phyloP scores from a whole-genome alignment of 2,888 invertebrate species.

The Myopa tessellatipennis region DNA sequence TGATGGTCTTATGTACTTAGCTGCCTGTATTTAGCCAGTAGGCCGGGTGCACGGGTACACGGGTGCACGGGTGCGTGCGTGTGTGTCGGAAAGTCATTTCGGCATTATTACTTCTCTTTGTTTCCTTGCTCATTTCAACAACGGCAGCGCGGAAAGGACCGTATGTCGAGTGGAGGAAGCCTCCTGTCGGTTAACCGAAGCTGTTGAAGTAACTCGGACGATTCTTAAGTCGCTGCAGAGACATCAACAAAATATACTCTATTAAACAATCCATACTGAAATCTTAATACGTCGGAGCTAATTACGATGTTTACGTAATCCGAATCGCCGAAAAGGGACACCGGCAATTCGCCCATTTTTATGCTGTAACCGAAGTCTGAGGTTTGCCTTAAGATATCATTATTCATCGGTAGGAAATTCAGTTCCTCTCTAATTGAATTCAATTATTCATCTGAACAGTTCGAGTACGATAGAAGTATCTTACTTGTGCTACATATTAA shows the following conservation, averaged over 20 bases:
- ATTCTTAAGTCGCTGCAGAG: background rate
- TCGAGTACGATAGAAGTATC: too few relatives aligned
- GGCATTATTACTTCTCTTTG: background rate
- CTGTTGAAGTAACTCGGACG: background rate
- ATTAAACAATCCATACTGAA: too few relatives aligned
- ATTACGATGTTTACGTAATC: too few relatives aligned
- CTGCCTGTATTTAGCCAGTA: slow-evolving; percentile 49
- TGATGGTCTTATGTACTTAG: slow-evolving; percentile 53
- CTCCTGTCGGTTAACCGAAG: slow-evolving; percentile 12
- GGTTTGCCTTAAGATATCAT: too few relatives aligned
- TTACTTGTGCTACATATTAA: too few relatives aligned
- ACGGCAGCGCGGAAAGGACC: background rate
- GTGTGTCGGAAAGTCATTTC: slow-evolving; percentile 35
- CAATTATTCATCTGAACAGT: too few relatives aligned
- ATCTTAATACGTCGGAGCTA: too few relatives aligned
- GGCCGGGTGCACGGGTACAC: background rate
- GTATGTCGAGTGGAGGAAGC: background rate
- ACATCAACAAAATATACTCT: background rate
- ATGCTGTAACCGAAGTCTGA: too few relatives aligned
- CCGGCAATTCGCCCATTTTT: too few relatives aligned
- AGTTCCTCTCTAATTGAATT: too few relatives aligned
- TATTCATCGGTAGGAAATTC: too few relatives aligned
- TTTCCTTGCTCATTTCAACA: background rate
- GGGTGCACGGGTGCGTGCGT: slow-evolving; percentile 35
- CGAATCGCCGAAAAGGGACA: too few relatives aligned